phyloP scores from a whole-genome alignment of 1,140 invertebrate species.

The Bathynomus jamesi region DNA sequence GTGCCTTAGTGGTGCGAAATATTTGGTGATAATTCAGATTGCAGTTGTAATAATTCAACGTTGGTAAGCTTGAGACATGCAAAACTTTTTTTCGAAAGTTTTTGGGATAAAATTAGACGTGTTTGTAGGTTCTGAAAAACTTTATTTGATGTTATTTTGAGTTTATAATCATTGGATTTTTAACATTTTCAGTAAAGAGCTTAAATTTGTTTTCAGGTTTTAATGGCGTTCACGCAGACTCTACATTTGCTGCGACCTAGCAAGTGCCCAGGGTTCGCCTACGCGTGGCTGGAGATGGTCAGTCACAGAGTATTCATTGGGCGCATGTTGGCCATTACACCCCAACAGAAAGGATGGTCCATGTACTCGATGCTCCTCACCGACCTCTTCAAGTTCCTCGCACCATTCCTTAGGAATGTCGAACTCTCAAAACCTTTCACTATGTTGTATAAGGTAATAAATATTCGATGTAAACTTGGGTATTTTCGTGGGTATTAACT shows the following conservation, averaged over 20 bases:
- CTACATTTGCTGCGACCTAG: constrained; percentile 83
- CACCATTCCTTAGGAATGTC: constrained; percentile 93
- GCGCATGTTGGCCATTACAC: constrained; percentile 79
- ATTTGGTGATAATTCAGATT: too few species aligned
- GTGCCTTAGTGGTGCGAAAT: too few species aligned
- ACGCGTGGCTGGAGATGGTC: constrained; percentile 95
- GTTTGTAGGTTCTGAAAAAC: too few species aligned
- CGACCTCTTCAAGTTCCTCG: constrained; percentile 92
- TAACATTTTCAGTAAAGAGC: too few species aligned
- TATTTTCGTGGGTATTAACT: too few species aligned
- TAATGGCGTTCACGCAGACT: constrained; percentile 85
- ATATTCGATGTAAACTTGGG: too few species aligned
- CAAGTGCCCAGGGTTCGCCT: constrained; percentile 94
- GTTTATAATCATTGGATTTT: too few species aligned
- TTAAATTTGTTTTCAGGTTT: constrained; percentile 51
- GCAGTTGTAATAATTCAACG: too few species aligned
- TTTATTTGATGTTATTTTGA: too few species aligned
- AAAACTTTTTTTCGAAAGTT: too few species aligned
- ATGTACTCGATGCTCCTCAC: constrained; percentile 75
- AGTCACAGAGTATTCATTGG: constrained; percentile 94
- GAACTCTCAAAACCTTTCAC: constrained; percentile 89
- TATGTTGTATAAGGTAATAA: constrained; percentile 72
- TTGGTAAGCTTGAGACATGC: too few species aligned
- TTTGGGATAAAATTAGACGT: too few species aligned
- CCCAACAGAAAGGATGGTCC: constrained; percentile 53